Evolutionary conservation across 2,113 vertebrate species (phyloP), one percentile per base, ranked within the genome.

Genomic region (Oceanites oceanicus): DNA sequence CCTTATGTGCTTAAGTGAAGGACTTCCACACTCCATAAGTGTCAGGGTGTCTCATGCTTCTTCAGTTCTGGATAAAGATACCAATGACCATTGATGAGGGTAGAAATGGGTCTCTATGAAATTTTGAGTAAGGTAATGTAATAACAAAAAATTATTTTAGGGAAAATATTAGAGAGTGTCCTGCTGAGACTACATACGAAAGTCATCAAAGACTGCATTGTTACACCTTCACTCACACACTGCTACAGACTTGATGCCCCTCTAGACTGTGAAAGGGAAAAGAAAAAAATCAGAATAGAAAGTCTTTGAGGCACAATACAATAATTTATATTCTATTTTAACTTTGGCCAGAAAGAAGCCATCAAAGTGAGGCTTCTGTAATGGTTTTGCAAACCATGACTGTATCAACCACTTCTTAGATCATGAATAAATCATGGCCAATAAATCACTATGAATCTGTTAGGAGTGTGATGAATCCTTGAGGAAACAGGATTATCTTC

Each of bases 1-100:
- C 42, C 27, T 32, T 22, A 32, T 1, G 4, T 44, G 58, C 30
- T 86, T 52, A 70, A 83, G 19, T 65, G 53, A 42, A 83, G 30
- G 25, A 80, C 12, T 80, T 83, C 15, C 30, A 56, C 0, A 2
- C 4, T 47, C 32, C 0, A 0, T 15, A 55, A 45, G 29, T n/a
- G 15, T 68, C 58, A 83, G 15, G 4, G 3, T 52, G 12, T 47
- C 40, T 83, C 45, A 25, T 19, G 20, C 9, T 52, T 65, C n/a
- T 77, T 78, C 55, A 66, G 20, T 58, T 68, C 75, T 80, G 21
- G 15, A 44, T 27, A 42, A 91, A 83, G 22, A 65, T 59, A 71
- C 4, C 9, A 23, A 19, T 29, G 45, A 58, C 3, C 4, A 45
- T 18, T 27, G 25, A 47, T 49, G 15, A 44, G 34, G 13, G 15